A percentile compares a stretch with the other conserved stretches of the same genome.
phyloP scores from a whole-genome alignment of 2,888 invertebrate genomes.

The Cylloceria caligata region DNA sequence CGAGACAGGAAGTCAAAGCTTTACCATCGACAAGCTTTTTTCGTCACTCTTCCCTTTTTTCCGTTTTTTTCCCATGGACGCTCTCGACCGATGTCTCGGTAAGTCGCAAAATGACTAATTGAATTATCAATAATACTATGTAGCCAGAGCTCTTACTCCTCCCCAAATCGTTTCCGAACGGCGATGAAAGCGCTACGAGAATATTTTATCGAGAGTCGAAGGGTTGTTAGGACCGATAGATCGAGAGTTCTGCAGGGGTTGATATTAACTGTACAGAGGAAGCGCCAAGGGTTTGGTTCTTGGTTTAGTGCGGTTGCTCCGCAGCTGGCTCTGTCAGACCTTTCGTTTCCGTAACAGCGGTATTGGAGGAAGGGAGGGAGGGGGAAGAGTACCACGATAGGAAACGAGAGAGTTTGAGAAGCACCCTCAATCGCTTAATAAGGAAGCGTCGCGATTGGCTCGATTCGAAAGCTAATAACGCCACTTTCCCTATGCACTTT shows the following conservation, averaged over 20 bases:
- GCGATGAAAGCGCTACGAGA: conserved; percentile 22
- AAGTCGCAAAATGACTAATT: conserved; percentile 49
- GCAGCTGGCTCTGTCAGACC: conserved; percentile 41
- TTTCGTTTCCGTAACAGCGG: conserved; percentile 23
- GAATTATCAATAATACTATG: conserved; percentile 51
- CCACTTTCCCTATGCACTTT: conserved; percentile 65
- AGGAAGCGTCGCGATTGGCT: conserved; percentile 80
- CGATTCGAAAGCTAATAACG: conserved; percentile 80
- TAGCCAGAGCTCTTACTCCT: conserved; percentile 27
- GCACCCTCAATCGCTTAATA: conserved; percentile 61
- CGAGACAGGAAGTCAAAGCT: neutral
- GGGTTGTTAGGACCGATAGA: conserved; percentile 33
- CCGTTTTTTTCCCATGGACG: neutral
- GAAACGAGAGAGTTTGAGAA: conserved; percentile 47
- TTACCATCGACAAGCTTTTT: neutral
- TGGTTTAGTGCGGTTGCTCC: conserved; percentile 44
- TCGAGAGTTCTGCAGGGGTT: conserved; percentile 39
- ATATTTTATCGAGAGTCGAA: conserved; percentile 56
- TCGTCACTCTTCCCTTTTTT: neutral
- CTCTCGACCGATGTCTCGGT: conserved; percentile 14
- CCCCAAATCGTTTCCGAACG: conserved; percentile 19
- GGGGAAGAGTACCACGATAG: conserved; percentile 12
- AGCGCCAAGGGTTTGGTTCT: conserved; percentile 35
- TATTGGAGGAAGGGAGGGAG: too few species aligned
- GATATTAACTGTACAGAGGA: neutral